These are phyloP conservation scores for Drosophila kepulauana DNA, from an alignment of 1,140 invertebrate genomes.

Conservation along the genomic window DNA sequence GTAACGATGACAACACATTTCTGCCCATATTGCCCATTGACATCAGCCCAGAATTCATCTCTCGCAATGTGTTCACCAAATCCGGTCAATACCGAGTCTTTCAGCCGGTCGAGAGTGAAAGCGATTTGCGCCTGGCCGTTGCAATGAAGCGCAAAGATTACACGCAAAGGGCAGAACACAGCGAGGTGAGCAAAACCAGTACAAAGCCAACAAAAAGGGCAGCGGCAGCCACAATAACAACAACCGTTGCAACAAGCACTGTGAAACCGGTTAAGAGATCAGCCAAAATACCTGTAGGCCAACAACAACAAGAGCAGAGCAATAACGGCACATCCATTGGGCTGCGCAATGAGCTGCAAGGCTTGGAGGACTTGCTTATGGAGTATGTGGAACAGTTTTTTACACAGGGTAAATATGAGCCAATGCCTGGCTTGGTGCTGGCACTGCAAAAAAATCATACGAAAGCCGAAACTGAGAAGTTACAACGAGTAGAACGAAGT, in stretches of 20 bases:
- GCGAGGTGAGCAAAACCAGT: not conserved
- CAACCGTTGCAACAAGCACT: slow-evolving; percentile 3
- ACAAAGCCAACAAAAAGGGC: slow-evolving; percentile 1
- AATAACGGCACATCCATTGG: slow-evolving; percentile 23
- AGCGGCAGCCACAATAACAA: not conserved
- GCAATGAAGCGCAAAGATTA: slow-evolving; percentile 64
- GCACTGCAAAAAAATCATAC: slow-evolving; percentile 73
- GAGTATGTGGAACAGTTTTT: slow-evolving; percentile 80
- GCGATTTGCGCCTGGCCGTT: slow-evolving; percentile 67
- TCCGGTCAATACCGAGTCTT: slow-evolving; percentile 80
- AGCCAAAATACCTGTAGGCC: not conserved
- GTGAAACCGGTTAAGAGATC: slow-evolving; percentile 11
- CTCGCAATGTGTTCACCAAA: slow-evolving; percentile 80
- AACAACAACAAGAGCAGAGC: not conserved
- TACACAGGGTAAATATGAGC: slow-evolving; percentile 73
- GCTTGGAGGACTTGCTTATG: slow-evolving; percentile 67
- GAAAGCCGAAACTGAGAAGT: not conserved
- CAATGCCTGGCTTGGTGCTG: slow-evolving; percentile 68
- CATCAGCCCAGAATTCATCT: slow-evolving; percentile 77
- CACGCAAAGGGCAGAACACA: slow-evolving; percentile 40
- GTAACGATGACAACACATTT: slow-evolving; percentile 71
- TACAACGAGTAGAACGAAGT: slow-evolving; percentile 23
- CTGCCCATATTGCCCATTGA: slow-evolving; percentile 75
- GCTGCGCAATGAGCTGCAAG: slow-evolving; percentile 57
- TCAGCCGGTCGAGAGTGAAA: slow-evolving; percentile 71